Base-by-base conservation (phyloP, 2,888 invertebrate genomes). In the Diaperis boleti region DNA sequence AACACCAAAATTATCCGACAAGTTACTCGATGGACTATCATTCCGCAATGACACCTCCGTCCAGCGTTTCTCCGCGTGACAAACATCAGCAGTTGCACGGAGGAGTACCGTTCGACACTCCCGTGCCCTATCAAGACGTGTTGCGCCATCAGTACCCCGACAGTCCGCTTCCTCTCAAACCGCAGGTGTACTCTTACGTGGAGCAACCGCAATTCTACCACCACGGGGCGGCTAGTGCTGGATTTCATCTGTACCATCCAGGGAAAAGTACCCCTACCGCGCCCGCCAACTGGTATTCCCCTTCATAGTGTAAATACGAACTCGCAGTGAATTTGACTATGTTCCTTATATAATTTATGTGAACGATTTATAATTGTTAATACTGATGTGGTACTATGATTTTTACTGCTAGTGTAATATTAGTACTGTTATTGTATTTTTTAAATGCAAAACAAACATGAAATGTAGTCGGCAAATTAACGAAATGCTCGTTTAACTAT, bases 1-100 rank as follows among this genome's bases (percentile, higher is more conserved):
- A 86, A 69, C 82, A 85, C 22, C 86, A 86, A 70, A 86, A 86
- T 85, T 89, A 72, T 85, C 86, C 74, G 83, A 86, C 77, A 80
- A 81, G 83, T 62, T 89, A 89, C 72, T 83, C 86, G 62, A 91
- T 90, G 67, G 94, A 94, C 76, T 94, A 94, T 75, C 96, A 96
- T 80, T 92, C 94, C 33, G 94, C 95, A 44, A 96, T 97, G 94
- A 96, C 96, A 2, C 96, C 96, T 52, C 97, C 97, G 50, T 95
- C 95, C n/a, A 96, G 96, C 2, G 96, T 96, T 1, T 96, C 96
- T 3, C 96, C 97, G 0, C 86, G 96, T 64, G 96, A 96, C 76
- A 94, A 89, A 72, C 88, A 83, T 79, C 92, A 88, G 72, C 89
- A 89, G 72, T 81, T 83, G 61, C 85, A 84, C 62, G 85, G 81